Conservation (phyloP, 53 echinoderm and acorn worm species). For the Holothuria scabra region DNA sequence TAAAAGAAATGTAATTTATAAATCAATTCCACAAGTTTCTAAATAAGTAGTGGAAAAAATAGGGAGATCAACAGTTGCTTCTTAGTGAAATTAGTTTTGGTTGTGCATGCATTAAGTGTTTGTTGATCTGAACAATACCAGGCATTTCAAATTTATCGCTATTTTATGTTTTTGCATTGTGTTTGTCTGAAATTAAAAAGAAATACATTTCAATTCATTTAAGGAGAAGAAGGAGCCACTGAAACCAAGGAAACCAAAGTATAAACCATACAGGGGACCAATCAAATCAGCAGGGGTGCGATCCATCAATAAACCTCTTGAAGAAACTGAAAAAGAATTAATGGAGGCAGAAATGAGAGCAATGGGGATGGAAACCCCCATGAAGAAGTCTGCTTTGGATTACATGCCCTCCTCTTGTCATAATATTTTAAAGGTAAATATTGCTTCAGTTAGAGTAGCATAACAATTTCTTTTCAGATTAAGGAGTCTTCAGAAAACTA, state of each 20-base stretch:
- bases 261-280: slow-evolving; percentile 87
- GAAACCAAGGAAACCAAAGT: slow-evolving; percentile 75
- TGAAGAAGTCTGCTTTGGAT: slow-evolving; percentile 65
- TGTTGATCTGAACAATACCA: too few relatives aligned
- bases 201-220: background rate
- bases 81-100: too few relatives aligned
- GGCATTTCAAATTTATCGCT: too few relatives aligned
- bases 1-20: too few relatives aligned
- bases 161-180: background rate
- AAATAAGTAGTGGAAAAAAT: too few relatives aligned
- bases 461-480: background rate
- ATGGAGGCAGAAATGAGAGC: slow-evolving; percentile 58
- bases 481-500: too few relatives aligned
- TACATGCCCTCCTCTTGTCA: slow-evolving; percentile 99
- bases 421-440: slow-evolving; percentile 89
- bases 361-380: slow-evolving; percentile 51
- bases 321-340: slow-evolving; percentile 85
- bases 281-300: slow-evolving; percentile 84
- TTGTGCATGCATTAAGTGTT: too few relatives aligned
- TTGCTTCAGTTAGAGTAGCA: too few relatives aligned
- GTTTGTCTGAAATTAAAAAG: background rate
- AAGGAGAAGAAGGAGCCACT: slow-evolving; percentile 32
- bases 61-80: too few relatives aligned
- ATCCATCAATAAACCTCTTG: slow-evolving; percentile 81
- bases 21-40: too few relatives aligned